Conservation (phyloP, 2,113 vertebrate genomes). For the Ifrita kowaldi region DNA sequence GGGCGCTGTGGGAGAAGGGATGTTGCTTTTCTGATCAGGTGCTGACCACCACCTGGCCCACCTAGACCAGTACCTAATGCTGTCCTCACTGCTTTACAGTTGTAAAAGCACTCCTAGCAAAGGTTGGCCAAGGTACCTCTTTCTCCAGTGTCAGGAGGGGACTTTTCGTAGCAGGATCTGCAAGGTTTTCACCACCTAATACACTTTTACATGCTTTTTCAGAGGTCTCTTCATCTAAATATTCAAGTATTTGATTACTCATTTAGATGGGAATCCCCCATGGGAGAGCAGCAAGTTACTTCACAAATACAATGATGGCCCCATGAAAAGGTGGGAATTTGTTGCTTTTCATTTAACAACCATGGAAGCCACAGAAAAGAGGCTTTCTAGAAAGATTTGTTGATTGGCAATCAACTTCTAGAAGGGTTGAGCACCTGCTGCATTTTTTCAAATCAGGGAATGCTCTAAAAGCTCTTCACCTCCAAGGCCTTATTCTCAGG, state of each 20-base stretch:
- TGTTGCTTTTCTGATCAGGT: not conserved
- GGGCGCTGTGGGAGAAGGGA: fast-evolving
- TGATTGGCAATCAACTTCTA: not conserved
- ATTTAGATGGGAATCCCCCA: not conserved
- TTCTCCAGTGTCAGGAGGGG: not conserved
- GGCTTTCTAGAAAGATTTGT: not conserved
- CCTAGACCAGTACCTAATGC: not conserved
- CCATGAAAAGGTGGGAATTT: not conserved
- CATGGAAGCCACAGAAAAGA: not conserved
- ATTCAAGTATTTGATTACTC: not conserved
- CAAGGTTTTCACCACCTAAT: not conserved
- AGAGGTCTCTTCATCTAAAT: not conserved
- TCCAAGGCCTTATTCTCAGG: not conserved
- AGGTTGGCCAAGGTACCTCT: not conserved
- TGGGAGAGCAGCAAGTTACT: not conserved
- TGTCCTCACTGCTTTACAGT: not conserved
- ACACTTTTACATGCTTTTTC: not conserved
- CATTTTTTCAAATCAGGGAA: not conserved
- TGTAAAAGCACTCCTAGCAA: not conserved
- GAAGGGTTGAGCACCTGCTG: not conserved
- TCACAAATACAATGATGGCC: not conserved
- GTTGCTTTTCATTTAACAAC: not conserved
- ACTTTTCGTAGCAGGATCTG: not conserved
- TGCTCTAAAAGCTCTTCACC: not conserved
- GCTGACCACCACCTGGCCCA: not conserved